Conservation (phyloP, 2,888 invertebrate species). For the Drosophila limbata region DNA sequence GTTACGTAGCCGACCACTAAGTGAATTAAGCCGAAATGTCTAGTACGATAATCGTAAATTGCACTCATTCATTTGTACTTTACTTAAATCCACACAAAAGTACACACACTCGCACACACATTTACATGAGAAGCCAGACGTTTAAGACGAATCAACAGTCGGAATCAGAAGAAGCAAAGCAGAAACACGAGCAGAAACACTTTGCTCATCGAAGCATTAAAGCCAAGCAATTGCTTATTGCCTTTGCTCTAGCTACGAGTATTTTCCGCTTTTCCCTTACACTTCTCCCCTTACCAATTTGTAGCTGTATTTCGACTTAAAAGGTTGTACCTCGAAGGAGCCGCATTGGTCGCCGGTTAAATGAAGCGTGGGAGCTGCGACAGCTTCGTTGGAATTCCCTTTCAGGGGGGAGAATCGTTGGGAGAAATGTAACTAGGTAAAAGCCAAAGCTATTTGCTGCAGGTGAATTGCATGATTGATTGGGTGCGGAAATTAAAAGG, state of each 20-base stretch:
- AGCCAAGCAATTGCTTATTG: constrained; percentile 72
- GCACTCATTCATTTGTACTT: constrained; percentile 35
- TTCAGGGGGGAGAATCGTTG: neutral
- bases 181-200: constrained; percentile 50
- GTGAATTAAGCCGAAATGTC: constrained; percentile 60
- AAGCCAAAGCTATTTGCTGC: constrained; percentile 49
- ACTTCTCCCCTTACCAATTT: neutral
- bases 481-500: constrained; percentile 27
- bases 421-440: constrained; percentile 10
- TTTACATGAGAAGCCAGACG: constrained; percentile 16
- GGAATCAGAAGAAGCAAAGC: constrained; percentile 25
- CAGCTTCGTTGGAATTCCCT: constrained; percentile 23
- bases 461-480: constrained; percentile 61
- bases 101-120: constrained; percentile 15
- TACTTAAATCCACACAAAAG: constrained; percentile 8
- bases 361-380: constrained; percentile 47
- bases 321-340: constrained; percentile 34
- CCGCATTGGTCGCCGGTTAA: constrained; percentile 5
- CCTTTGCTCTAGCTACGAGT: constrained; percentile 11
- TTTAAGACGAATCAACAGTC: constrained; percentile 35
- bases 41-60: constrained; percentile 55
- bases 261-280: constrained; percentile 13
- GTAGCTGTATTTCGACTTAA: constrained; percentile 39
- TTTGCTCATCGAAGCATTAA: constrained; percentile 65
- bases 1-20: constrained; percentile 38